Conservation (phyloP, 2,113 vertebrate genomes). For the Channa maculata region DNA sequence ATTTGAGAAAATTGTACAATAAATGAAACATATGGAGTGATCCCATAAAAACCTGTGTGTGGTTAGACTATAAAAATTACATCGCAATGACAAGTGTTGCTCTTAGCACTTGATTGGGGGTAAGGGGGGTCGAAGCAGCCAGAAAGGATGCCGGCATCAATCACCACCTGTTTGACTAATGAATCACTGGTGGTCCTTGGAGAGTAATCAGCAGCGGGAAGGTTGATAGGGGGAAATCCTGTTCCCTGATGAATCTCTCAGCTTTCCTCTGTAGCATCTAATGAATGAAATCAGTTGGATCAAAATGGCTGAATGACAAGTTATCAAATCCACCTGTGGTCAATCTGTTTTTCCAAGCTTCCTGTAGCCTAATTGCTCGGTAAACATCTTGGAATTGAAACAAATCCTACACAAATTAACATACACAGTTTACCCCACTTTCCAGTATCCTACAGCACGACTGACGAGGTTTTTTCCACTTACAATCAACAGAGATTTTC, state of each 20-base stretch:
- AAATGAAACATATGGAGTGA: background rate
- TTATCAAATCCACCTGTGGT: conserved; percentile 6
- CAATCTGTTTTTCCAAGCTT: conserved; percentile 32
- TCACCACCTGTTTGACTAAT: conserved; percentile 59
- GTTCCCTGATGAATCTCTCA: conserved; percentile 60
- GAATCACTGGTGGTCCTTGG: conserved; percentile 57
- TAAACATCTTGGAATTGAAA: conserved; percentile 19
- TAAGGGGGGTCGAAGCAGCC: conserved; percentile 5
- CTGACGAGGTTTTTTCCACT: no score
- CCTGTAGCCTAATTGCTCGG: conserved; percentile 12
- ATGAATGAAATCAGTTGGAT: conserved; percentile 52
- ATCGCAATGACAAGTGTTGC: conserved; percentile 24
- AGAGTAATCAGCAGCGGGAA: conserved; percentile 67
- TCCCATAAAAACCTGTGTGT: background rate
- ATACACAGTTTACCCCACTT: conserved; percentile 1
- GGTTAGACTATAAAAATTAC: conserved; percentile 1
- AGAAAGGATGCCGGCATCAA: conserved; percentile 31
- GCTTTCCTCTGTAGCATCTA: conserved; percentile 29
- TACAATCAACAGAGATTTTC: background rate
- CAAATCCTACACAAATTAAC: background rate
- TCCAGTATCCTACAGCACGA: background rate
- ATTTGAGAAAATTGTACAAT: background rate
- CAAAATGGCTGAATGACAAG: conserved; percentile 39
- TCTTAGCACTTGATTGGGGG: background rate
- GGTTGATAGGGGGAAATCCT: conserved; percentile 54